phyloP scores from a whole-genome alignment of 2,797 vertebrate species.

The Enteromius afrohamiltoni region DNA sequence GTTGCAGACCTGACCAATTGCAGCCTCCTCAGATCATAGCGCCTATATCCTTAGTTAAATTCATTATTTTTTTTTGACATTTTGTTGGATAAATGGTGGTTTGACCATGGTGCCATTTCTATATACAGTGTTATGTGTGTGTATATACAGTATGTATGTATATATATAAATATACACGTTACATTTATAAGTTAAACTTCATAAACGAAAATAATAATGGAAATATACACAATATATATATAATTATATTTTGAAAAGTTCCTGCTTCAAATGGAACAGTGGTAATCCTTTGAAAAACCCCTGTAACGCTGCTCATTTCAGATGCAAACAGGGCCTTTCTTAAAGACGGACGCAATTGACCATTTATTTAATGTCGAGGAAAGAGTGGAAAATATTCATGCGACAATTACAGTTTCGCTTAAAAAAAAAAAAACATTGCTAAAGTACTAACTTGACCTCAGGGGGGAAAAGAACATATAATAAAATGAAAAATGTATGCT shows the following conservation, averaged over 20 bases:
- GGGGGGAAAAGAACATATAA: neutral
- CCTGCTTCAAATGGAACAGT: neutral
- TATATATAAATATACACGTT: too few species aligned
- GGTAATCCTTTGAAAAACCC: neutral
- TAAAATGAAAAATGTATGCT: conserved; percentile 4
- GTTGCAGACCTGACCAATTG: too few species aligned
- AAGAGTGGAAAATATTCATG: neutral
- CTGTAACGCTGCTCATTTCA: neutral
- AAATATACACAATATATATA: neutral
- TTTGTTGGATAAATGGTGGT: too few species aligned
- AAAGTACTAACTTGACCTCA: neutral
- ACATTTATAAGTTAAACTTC: neutral
- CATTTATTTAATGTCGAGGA: too few species aligned
- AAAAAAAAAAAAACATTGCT: neutral
- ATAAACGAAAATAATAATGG: neutral
- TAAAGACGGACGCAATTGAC: neutral
- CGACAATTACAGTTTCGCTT: neutral
- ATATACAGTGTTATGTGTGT: too few species aligned
- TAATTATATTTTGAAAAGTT: neutral
- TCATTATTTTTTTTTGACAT: too few species aligned
- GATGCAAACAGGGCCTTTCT: neutral
- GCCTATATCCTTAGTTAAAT: too few species aligned
- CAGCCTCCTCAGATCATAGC: too few species aligned
- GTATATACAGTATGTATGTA: too few species aligned
- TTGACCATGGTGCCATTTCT: too few species aligned